Conservation (phyloP, 1,140 invertebrate species). For the Onthophagus taurus region DNA sequence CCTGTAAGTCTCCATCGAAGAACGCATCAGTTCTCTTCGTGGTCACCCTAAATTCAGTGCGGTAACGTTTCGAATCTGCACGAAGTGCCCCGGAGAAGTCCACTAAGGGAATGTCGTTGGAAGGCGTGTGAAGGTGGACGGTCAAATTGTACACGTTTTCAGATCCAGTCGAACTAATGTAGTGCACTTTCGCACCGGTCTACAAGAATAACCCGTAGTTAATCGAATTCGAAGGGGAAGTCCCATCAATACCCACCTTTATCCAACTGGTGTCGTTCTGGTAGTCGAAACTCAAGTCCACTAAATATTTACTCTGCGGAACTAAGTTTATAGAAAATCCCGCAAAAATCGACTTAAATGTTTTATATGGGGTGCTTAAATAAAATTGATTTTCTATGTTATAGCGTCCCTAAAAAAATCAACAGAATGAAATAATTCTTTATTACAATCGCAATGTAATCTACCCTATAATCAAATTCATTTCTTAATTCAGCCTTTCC, state of each 20-base stretch:
- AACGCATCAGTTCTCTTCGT: conserved; percentile 40
- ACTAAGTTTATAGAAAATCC: conserved; percentile 48
- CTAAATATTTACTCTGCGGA: conserved; percentile 46
- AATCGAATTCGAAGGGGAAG: conserved; percentile 11
- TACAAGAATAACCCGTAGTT: conserved; percentile 23
- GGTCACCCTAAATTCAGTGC: conserved; percentile 38
- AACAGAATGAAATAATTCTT: neutral
- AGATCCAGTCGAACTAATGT: conserved; percentile 40
- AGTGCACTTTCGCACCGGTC: conserved; percentile 41
- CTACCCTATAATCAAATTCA: conserved; percentile 37
- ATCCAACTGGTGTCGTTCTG: conserved; percentile 43
- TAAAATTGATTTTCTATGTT: conserved; percentile 57
- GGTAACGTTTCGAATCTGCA: conserved; percentile 44
- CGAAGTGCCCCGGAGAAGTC: conserved; percentile 40
- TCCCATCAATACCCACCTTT: conserved; percentile 39
- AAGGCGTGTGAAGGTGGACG: conserved; percentile 46
- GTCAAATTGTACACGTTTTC: conserved; percentile 40
- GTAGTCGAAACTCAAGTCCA: conserved; percentile 43
- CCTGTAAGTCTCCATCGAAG: conserved; percentile 41
- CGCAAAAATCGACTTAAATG: conserved; percentile 48
- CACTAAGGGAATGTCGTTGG: conserved; percentile 40
- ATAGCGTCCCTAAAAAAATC: conserved; percentile 43
- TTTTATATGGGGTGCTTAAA: conserved; percentile 51
- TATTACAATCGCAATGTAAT: conserved; percentile 17
- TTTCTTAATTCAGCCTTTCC: conserved; percentile 46